Base-by-base conservation (phyloP, 2,797 vertebrate species). In the Taenioides sp. region DNA sequence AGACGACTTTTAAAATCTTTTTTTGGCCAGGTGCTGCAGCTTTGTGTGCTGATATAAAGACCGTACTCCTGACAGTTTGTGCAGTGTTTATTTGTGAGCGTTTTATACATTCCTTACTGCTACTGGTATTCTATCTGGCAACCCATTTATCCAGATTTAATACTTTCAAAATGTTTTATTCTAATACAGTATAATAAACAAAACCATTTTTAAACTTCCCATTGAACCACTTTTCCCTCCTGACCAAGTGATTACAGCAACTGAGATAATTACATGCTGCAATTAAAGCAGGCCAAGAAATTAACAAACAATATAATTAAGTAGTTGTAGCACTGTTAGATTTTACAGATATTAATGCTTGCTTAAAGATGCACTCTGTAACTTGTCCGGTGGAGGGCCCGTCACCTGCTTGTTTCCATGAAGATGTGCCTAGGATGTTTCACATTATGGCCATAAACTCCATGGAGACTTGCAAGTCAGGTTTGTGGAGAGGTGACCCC, bases 21-120 rank as follows among this genome's bases (percentile, higher is more conserved):
- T 47, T 66, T 62, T 43, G 70, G 75, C 70, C 82, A 87, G 82
- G 76, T 81, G 82, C 66, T 20, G 66, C 77, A 64, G 43, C 23
- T 43, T 10, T 27, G 40, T 27, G 14, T 59, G 57, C 10, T 0
- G 16, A 16, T 27, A 12, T 58, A 55, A 55, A 55, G 52, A 55
- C 3, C 22, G 52, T 23, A 22, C 52, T 55, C 52, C 52, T 55
- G 2, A 16, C 50, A 54, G 18, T n/a, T 25, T 2, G 5, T 17
- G 57, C 23, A 25, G 6, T 5, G 57, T 58, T 23, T 58, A 27
- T 27, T 27, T 27, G 4, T 5, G 25, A 17, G 14, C 57, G 16
- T 58, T 25, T 16, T 25, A 58, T 58, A 27, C 22, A 58, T 58
- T 16, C 4, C 25, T 27, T 23, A 10, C 9, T 55, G n/a, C 10